Evolutionary conservation across 1,140 invertebrate genomes (phyloP), one percentile per base, ranked within the genome.

Genomic region (Agrypnia vestita): DNA sequence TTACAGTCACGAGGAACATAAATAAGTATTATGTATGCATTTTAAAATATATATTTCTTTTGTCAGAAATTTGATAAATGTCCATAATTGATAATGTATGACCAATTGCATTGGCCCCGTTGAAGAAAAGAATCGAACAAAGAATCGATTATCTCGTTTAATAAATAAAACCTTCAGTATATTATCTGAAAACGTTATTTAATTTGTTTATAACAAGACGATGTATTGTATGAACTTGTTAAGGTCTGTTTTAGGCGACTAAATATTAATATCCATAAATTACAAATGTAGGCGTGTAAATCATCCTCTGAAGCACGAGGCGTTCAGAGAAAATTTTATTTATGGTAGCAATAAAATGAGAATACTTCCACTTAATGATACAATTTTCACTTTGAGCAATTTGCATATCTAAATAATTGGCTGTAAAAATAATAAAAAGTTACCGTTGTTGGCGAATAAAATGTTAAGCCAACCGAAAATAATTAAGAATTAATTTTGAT

Each of bases 401-500:
- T 71, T 71, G 67, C 67, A 71, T 71, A 53, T 71, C 46, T 71
- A 71, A 71, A 71, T 71, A 71, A 71, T 71, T 71, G 67, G 67
- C 67, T 51, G 67, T 71, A 71, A 71, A 71, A 71, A 71, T 71
- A 49, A 71, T 71, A 71, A 71, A 71, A 51, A 71, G 51, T 71
- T 51, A 71, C 67, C 67, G 67, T 71, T 71, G 67, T 71, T 71
- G 17, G 67, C 67, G 15, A 71, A 71, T 71, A 71, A 71, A 59
- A 71, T 19, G 67, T 71, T 71, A 71, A 71, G 17, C 67, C 46
- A 71, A 71, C 67, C 67, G 46, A 71, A 71, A 71, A 71, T 51
- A 71, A 71, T 71, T 71, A 71, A 53, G 67, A 71, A 71, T 71
- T 71, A 71, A 71, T 71, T 71, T 71, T 71, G 67, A 71, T 71